Percentiles rank a stretch among this genome's conserved stretches.
Conservation (phyloP, 2,888 invertebrate species). For the Drosophila ustulata region DNA sequence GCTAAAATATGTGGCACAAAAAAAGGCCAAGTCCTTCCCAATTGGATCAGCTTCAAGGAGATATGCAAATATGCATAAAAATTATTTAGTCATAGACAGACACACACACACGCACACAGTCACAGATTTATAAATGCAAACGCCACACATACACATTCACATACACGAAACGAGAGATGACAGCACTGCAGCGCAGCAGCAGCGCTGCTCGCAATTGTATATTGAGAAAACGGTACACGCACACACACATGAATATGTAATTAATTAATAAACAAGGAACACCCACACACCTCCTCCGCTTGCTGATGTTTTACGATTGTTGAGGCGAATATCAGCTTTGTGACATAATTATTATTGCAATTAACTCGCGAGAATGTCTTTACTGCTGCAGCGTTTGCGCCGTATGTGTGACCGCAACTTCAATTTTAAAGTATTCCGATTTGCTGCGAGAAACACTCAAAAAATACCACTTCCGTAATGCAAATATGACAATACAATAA, state of each 20-base stretch:
- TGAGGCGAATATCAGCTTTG: conserved; percentile 59
- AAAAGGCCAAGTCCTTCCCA: conserved; percentile 43
- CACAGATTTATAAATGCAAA: conserved; percentile 40
- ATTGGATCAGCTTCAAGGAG: conserved; percentile 22
- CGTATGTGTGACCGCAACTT: conserved; percentile 29
- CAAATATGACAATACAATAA: not conserved
- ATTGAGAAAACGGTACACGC: conserved; percentile 47
- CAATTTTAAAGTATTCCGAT: not conserved
- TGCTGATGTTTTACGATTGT: conserved; percentile 36
- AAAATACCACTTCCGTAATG: not conserved
- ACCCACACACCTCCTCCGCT: conserved; percentile 54
- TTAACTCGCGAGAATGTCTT: conserved; percentile 53
- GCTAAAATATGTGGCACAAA: conserved; percentile 31
- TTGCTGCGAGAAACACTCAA: not conserved
- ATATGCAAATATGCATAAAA: conserved; percentile 59
- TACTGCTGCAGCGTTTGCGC: conserved; percentile 54
- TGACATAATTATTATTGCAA: conserved; percentile 61
- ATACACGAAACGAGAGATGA: conserved; percentile 43
- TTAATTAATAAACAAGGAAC: conserved; percentile 57
- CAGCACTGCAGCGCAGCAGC: conserved; percentile 62
- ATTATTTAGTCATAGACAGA: conserved; percentile 45
- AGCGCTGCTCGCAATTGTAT: conserved; percentile 46
- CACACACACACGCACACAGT: conserved; percentile 16
- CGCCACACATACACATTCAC: conserved; percentile 38
- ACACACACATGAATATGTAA: conserved; percentile 38